Evolutionary conservation across 1,140 invertebrate genomes (phyloP), one percentile per base, ranked within the genome.

Genomic region (Nautilus pompilius): DNA sequence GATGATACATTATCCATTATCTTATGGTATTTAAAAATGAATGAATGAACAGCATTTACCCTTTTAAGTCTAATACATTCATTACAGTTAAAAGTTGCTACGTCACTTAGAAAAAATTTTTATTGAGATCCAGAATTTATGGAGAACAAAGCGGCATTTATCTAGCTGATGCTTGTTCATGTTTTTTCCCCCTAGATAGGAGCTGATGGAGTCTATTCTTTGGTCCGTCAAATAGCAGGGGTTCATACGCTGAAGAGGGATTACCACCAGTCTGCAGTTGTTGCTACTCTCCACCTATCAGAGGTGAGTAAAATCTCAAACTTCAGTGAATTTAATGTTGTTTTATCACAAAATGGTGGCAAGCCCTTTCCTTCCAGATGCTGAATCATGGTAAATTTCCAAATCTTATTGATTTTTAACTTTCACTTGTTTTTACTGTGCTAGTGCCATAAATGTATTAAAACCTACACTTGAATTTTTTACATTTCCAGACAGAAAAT

Each of bases 121-220:
- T n/a, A n/a, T n/a, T n/a, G n/a, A n/a, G n/a, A n/a, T n/a, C n/a
- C n/a, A n/a, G n/a, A n/a, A n/a, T n/a, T n/a, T n/a, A n/a, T n/a
- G n/a, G n/a, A n/a, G n/a, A n/a, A n/a, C n/a, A n/a, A n/a, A n/a
- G n/a, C n/a, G n/a, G n/a, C n/a, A n/a, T 41, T 41, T 41, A 41
- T 41, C n/a, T 41, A 10, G n/a, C n/a, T 41, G 13, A 41, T 41
- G 13, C n/a, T 41, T 41, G n/a, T 41, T 41, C 36, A 13, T n/a
- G 13, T 41, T 41, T n/a, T 41, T 41, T 53, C 24, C 5, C 5
- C 5, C 5, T 28, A 86, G 89, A 88, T 98, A 67, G 96, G 95
- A 28, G 95, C 95, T 33, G 96, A 99, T 87, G 96, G 96, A 0
- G 88, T 87, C 5, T 91, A 92, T 74, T 98, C 96, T 3, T 82